Percentiles rank a stretch among this genome's conserved stretches.
Conservation (phyloP, 2,113 vertebrate species). For the Centropristis striata region DNA sequence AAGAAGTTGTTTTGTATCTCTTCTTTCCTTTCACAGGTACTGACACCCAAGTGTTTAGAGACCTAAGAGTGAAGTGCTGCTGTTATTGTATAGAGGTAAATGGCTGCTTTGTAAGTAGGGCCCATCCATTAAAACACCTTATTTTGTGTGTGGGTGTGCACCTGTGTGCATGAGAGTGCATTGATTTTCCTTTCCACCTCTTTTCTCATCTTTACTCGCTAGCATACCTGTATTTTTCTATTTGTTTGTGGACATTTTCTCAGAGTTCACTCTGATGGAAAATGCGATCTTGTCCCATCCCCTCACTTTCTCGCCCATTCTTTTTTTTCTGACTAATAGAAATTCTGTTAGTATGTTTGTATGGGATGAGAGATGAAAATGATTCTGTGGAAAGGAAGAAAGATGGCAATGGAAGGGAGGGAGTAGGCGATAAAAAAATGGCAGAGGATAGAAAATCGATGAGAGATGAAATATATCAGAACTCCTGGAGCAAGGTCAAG, state of each 20-base stretch:
- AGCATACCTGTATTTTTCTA: slow-evolving; percentile 71
- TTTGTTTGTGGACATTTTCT: slow-evolving; percentile 76
- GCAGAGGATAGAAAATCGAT: slow-evolving; percentile 84
- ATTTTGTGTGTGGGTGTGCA: slow-evolving; percentile 19
- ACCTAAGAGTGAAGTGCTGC: slow-evolving; percentile 49
- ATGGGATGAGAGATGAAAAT: slow-evolving; percentile 83
- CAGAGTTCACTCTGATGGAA: slow-evolving; percentile 75
- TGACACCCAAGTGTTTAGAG: slow-evolving; percentile 49
- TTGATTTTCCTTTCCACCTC: slow-evolving; percentile 64
- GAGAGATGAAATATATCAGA: slow-evolving; percentile 85
- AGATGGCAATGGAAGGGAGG: slow-evolving; percentile 67
- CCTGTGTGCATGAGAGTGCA: slow-evolving; percentile 36
- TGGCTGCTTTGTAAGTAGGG: slow-evolving; percentile 55
- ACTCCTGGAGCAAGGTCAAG: slow-evolving; percentile 87
- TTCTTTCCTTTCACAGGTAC: slow-evolving; percentile 29
- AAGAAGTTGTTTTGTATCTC: slow-evolving; percentile 59
- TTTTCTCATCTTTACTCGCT: slow-evolving; percentile 71
- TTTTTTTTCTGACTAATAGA: slow-evolving; percentile 72
- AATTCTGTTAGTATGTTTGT: slow-evolving; percentile 81
- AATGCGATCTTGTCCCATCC: slow-evolving; percentile 76
- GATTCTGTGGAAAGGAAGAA: slow-evolving; percentile 76
- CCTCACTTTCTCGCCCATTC: slow-evolving; percentile 51
- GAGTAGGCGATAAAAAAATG: slow-evolving; percentile 71
- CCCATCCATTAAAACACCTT: slow-evolving; percentile 42
- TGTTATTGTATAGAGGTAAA: slow-evolving; percentile 61